A percentile compares a stretch with the other conserved stretches of the same genome.
Evolutionary conservation across 1,140 invertebrate genomes (phyloP).

Genomic region (Calycopis cecrops): DNA sequence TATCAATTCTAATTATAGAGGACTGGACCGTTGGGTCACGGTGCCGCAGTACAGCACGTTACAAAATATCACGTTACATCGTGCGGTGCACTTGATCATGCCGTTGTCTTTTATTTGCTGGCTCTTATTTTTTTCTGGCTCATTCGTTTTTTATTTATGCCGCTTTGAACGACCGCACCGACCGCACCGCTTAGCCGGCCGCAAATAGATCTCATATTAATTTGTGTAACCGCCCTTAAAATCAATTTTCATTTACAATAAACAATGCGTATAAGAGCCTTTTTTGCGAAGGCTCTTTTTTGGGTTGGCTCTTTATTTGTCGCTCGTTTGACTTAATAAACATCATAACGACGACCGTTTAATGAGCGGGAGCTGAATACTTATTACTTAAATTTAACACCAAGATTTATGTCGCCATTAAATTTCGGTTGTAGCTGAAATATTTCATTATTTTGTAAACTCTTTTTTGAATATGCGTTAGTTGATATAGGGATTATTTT

Average conservation of each 20-base stretch:
- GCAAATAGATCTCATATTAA: conserved; percentile 31
- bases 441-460: too few relatives aligned
- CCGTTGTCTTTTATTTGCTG: conserved; percentile 65
- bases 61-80: conserved; percentile 65
- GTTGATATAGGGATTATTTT: too few relatives aligned
- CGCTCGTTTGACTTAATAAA: too few relatives aligned
- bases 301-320: too few relatives aligned
- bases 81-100: conserved; percentile 64
- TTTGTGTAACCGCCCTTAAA: conserved; percentile 37
- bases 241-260: conserved; percentile 39
- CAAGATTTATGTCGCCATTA: too few relatives aligned
- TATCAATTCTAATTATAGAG: conserved; percentile 42
- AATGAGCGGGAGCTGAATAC: background rate
- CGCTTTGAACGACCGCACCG: conserved; percentile 48
- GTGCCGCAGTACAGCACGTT: conserved; percentile 46
- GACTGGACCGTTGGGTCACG: conserved; percentile 25
- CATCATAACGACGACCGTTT: too few relatives aligned
- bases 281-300: background rate
- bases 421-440: too few relatives aligned
- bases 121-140: conserved; percentile 6
- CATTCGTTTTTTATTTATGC: conserved; percentile 42
- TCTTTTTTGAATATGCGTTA: too few relatives aligned
- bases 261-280: conserved; percentile 16
- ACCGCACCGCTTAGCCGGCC: conserved; percentile 51
- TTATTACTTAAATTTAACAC: too few relatives aligned